These are phyloP conservation scores for Drosophila miranda DNA, from an alignment of 1,140 invertebrate genomes.

Conservation along the genomic window DNA sequence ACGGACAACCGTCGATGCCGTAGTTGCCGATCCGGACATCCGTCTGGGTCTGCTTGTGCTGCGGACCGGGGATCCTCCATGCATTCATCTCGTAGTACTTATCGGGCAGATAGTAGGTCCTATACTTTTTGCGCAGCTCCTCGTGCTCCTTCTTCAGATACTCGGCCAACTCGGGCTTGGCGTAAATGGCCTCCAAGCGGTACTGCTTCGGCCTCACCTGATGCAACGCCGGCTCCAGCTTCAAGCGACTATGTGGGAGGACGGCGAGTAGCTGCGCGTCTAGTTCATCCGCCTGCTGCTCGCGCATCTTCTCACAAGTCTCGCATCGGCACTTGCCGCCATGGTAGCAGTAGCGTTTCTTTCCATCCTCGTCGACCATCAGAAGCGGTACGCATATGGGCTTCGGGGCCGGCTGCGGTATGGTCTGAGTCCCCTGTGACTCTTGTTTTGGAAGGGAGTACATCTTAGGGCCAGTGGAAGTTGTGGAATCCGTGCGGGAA, in stretches of 20 bases:
- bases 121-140: conserved; percentile 28
- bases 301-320: conserved; percentile 27
- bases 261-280: conserved; percentile 50
- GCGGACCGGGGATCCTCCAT: conserved; percentile 24
- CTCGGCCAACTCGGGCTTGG: conserved; percentile 34
- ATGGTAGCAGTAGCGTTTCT: conserved; percentile 61
- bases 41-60: conserved; percentile 54
- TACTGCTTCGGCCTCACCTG: conserved; percentile 55
- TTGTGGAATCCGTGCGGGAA: neutral
- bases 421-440: conserved; percentile 44
- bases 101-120: conserved; percentile 53
- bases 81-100: conserved; percentile 26
- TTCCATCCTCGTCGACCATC: conserved; percentile 59
- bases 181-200: conserved; percentile 24
- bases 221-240: conserved; percentile 42
- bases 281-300: conserved; percentile 26
- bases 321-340: conserved; percentile 63
- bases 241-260: conserved; percentile 17
- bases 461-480: conserved; percentile 21
- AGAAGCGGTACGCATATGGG: conserved; percentile 45
- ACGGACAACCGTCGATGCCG: conserved; percentile 69
- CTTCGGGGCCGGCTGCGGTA: conserved; percentile 22
- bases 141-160: conserved; percentile 49
- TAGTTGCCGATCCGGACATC: conserved; percentile 50
- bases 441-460: conserved; percentile 36